A percentile compares a stretch with the other conserved stretches of the same genome.
These are phyloP conservation scores for Noctua comes DNA, from an alignment of 2,888 invertebrate genomes.

Conservation along the genomic window DNA sequence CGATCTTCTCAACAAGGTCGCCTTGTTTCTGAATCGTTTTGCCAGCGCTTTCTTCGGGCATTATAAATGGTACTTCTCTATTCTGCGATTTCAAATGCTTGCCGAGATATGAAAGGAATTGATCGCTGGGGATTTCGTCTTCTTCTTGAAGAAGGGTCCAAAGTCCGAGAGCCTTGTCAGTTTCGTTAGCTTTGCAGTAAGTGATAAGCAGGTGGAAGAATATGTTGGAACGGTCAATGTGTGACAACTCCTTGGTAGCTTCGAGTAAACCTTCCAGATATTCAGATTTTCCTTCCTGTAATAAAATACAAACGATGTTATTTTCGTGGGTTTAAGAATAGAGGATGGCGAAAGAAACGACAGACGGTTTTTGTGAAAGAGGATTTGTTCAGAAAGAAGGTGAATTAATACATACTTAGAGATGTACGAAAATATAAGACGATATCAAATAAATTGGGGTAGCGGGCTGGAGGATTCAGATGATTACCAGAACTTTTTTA, in stretches of 20 bases:
- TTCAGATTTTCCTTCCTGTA: constrained; percentile 91
- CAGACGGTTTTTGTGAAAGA: not conserved
- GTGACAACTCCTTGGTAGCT: constrained; percentile 94
- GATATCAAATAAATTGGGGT: not conserved
- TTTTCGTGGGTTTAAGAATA: not conserved
- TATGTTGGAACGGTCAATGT: constrained; percentile 94
- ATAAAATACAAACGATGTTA: constrained; percentile 21
- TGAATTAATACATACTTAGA: not conserved
- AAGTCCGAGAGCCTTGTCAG: constrained; percentile 93
- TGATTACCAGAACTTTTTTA: not conserved
- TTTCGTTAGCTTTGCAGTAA: constrained; percentile 93
- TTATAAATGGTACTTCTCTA: constrained; percentile 93
- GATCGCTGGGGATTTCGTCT: constrained; percentile 92
- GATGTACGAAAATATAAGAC: not conserved
- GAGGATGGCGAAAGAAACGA: not conserved
- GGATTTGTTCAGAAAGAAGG: not conserved
- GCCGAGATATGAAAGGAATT: constrained; percentile 92
- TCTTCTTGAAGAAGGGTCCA: constrained; percentile 97
- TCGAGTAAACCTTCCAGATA: constrained; percentile 94
- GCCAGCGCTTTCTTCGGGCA: constrained; percentile 84
- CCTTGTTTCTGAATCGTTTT: constrained; percentile 45
- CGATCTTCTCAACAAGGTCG: constrained; percentile 50
- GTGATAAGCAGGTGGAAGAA: constrained; percentile 94
- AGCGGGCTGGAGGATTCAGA: not conserved
- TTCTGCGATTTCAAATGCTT: constrained; percentile 92